Conservation (phyloP, 2,888 invertebrate species). For the Rhingia rostrata region DNA sequence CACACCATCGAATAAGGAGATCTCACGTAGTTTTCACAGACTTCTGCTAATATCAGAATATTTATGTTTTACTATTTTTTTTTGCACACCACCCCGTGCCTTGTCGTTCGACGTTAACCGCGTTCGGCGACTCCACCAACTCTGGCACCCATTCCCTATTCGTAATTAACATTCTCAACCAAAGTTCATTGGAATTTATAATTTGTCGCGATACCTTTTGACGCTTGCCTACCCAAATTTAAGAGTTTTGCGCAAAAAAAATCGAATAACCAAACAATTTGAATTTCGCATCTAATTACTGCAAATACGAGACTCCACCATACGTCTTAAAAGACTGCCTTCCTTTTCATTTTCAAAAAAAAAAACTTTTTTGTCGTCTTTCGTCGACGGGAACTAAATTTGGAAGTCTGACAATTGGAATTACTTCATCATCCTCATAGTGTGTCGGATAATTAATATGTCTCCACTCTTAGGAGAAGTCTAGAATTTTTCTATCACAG, state of each 20-base stretch:
- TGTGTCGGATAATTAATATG: conserved; percentile 68
- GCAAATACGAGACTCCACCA: conserved; percentile 28
- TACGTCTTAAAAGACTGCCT: conserved; percentile 3
- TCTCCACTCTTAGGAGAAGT: conserved; percentile 13
- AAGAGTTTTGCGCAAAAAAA: conserved; percentile 44
- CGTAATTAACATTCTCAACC: conserved; percentile 65
- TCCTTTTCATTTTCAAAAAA: not conserved
- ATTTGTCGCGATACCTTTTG: conserved; percentile 65
- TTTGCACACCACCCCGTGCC: conserved; percentile 43
- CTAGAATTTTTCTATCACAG: conserved; percentile 34
- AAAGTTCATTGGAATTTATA: conserved; percentile 64
- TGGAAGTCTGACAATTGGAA: conserved; percentile 69
- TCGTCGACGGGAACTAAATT: conserved; percentile 49
- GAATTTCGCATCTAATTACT: conserved; percentile 67
- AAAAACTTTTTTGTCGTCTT: conserved; percentile 34
- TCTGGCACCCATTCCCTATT: conserved; percentile 16
- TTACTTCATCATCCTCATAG: conserved; percentile 69
- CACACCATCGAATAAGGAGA: conserved; percentile 37
- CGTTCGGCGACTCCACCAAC: not conserved
- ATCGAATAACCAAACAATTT: conserved; percentile 45
- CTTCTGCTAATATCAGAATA: conserved; percentile 33
- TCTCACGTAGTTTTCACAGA: conserved; percentile 37
- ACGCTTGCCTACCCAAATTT: conserved; percentile 66
- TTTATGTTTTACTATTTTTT: conserved; percentile 68
- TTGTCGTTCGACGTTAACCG: conserved; percentile 1